Conservation (phyloP, 2,888 invertebrate species). For the Cartodere bifasciata region DNA sequence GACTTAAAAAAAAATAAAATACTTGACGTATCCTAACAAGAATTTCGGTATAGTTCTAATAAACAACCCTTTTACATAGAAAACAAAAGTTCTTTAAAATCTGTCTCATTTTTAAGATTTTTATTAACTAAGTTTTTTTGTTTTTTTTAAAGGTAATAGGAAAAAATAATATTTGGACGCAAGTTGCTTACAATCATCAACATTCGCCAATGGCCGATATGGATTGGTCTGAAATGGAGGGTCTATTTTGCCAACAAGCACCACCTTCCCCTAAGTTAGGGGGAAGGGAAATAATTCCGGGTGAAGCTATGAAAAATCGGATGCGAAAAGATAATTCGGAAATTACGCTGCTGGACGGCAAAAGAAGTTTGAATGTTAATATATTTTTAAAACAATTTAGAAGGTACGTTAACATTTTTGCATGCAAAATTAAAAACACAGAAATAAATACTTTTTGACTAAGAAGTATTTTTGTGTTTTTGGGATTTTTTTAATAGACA, state of each 20-base stretch:
- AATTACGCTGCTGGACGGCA: constrained; percentile 82
- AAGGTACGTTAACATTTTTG: constrained; percentile 59
- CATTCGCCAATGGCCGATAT: constrained; percentile 72
- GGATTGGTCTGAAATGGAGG: constrained; percentile 91
- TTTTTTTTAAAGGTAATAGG: constrained; percentile 56
- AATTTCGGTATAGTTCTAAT: too few species aligned
- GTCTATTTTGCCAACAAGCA: constrained; percentile 83
- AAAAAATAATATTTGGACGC: constrained; percentile 86
- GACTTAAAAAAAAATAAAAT: too few species aligned
- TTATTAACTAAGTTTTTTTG: constrained; percentile 6
- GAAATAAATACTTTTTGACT: too few species aligned
- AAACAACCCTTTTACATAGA: too few species aligned
- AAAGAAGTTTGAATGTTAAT: constrained; percentile 92
- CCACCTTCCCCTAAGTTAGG: constrained; percentile 43
- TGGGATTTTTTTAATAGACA: too few species aligned
- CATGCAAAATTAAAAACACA: too few species aligned
- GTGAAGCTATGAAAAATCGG: constrained; percentile 41
- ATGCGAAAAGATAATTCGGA: constrained; percentile 71
- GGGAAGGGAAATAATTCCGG: constrained; percentile 31
- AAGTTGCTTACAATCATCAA: constrained; percentile 74
- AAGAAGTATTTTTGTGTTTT: too few species aligned
- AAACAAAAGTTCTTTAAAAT: not conserved
- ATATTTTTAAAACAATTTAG: constrained; percentile 95
- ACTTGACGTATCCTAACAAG: too few species aligned
- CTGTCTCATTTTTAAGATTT: not conserved